Evolutionary conservation across 2,888 invertebrate species (phyloP).

Genomic region (Rhamnusium bicolor): DNA sequence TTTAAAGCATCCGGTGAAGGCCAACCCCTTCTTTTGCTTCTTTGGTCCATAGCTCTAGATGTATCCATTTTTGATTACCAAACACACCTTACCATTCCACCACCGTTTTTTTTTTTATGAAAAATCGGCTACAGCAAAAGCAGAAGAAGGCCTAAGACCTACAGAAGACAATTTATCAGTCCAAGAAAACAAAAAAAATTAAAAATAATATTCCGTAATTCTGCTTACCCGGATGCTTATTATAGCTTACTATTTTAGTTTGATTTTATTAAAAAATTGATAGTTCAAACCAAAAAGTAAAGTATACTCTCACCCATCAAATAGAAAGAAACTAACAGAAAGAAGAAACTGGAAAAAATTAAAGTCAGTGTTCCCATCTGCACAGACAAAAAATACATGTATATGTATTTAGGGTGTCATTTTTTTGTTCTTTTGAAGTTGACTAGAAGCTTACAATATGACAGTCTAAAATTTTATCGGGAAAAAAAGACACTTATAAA

Average conservation of each 20-base stretch:
- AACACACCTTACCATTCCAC: slow-evolving; percentile 56
- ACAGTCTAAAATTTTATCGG: too few species aligned
- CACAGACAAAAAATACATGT: background rate
- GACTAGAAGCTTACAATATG: too few species aligned
- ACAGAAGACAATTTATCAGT: slow-evolving; percentile 40
- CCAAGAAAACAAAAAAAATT: slow-evolving; percentile 37
- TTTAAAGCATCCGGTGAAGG: slow-evolving; percentile 67
- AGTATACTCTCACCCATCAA: slow-evolving; percentile 23
- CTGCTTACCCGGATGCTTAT: slow-evolving; percentile 58
- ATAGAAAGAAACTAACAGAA: slow-evolving; percentile 20
- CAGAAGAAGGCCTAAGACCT: slow-evolving; percentile 63
- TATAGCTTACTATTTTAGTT: slow-evolving; percentile 42
- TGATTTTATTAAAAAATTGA: slow-evolving; percentile 43
- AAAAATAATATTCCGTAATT: background rate
- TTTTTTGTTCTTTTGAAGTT: too few species aligned
- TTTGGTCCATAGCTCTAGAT: slow-evolving; percentile 60
- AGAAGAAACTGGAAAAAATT: background rate
- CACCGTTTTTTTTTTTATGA: slow-evolving; percentile 49
- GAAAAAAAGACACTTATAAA: too few species aligned
- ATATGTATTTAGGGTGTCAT: too few species aligned
- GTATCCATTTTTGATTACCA: slow-evolving; percentile 44
- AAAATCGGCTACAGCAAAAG: slow-evolving; percentile 60
- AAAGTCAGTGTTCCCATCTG: background rate
- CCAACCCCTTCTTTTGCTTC: slow-evolving; percentile 68
- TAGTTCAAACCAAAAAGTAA: slow-evolving; percentile 45